These are phyloP conservation scores for Heterodera filipjevi DNA, from an alignment of 2,888 invertebrate species.

Conservation along the genomic window DNA sequence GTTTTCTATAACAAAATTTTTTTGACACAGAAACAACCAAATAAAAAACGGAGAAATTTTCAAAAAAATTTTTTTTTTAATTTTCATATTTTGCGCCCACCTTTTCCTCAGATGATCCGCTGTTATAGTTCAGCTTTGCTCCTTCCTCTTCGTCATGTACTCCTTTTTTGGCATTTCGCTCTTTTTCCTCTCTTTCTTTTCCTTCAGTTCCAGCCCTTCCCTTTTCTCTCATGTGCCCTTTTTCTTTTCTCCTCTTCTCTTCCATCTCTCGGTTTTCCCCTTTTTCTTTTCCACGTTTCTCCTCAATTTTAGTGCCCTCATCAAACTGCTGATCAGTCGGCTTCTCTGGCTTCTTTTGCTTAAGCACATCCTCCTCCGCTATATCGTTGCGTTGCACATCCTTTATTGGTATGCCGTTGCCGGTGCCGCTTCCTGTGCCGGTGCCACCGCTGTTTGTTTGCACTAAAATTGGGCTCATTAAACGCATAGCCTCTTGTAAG, in stretches of 20 bases:
- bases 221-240: not conserved
- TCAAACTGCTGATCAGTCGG: not conserved
- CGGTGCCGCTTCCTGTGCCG: not conserved
- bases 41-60: not conserved
- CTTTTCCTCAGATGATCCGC: not conserved
- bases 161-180: not conserved
- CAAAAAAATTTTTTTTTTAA: not conserved
- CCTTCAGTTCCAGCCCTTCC: not conserved
- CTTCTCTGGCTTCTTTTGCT: not conserved
- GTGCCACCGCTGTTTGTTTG: no score
- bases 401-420: not conserved
- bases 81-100: not conserved
- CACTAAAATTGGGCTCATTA: no score
- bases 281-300: slow-evolving; percentile 4
- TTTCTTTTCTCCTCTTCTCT: not conserved
- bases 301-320: not conserved
- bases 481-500: no score
- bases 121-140: not conserved
- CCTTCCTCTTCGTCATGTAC: slow-evolving; percentile 4
- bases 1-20: no score
- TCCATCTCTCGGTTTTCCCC: not conserved
- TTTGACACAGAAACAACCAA: no score
- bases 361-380: not conserved
- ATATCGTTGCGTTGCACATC: not conserved
- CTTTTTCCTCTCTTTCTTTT: not conserved